These are phyloP conservation scores for Eremobia ochroleuca DNA, from an alignment of 2,888 invertebrate species.

Conservation along the genomic window DNA sequence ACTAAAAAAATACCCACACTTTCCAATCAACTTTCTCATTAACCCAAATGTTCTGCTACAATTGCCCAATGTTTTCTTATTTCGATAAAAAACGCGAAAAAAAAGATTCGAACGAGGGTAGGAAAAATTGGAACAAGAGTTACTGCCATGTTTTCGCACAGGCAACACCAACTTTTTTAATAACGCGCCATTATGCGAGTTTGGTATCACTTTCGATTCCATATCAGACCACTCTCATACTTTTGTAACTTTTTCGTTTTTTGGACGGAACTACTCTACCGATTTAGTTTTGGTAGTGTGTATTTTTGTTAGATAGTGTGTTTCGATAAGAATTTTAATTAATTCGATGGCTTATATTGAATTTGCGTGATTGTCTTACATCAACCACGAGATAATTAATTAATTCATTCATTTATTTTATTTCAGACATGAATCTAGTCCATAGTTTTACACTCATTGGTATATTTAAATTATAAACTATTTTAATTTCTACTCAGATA, in stretches of 20 bases:
- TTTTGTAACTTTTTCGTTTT: conserved; percentile 69
- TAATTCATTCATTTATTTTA: too few relatives aligned
- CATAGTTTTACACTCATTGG: too few relatives aligned
- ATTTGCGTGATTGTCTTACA: neutral
- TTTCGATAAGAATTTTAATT: neutral
- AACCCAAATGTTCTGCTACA: conserved; percentile 44
- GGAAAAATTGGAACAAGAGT: conserved; percentile 57
- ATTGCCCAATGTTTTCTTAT: conserved; percentile 59
- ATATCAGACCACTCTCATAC: conserved; percentile 50
- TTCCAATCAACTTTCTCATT: conserved; percentile 52
- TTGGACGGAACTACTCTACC: conserved; percentile 17
- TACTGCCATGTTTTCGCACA: conserved; percentile 61
- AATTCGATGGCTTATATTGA: neutral
- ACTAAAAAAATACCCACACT: conserved; percentile 11
- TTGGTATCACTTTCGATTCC: conserved; percentile 64
- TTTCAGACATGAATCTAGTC: too few relatives aligned
- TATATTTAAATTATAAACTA: too few relatives aligned
- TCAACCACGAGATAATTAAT: neutral
- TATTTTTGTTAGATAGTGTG: conserved; percentile 13
- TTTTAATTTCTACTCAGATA: too few relatives aligned
- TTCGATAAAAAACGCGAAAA: conserved; percentile 50
- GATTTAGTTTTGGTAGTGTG: conserved; percentile 14
- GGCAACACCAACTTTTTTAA: conserved; percentile 67
- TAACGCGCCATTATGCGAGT: conserved; percentile 66
- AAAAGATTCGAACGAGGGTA: conserved; percentile 54